These are phyloP conservation scores for Andrena flavipes DNA, from an alignment of 2,888 invertebrate genomes.

Conservation along the genomic window DNA sequence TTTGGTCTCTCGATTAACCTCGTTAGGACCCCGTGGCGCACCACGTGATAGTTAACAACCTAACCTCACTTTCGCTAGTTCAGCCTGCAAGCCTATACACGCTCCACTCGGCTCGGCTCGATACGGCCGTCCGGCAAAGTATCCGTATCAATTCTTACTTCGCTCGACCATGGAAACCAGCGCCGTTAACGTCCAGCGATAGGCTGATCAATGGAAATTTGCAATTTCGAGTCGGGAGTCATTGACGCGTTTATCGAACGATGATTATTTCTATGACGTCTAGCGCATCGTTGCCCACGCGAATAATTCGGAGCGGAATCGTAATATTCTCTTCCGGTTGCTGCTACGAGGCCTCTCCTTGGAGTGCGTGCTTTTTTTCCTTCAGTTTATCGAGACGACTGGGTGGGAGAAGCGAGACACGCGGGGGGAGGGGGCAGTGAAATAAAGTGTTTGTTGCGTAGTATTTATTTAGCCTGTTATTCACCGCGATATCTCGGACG, in stretches of 20 bases:
- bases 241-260: slow-evolving; percentile 3
- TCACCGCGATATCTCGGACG: slow-evolving; percentile 21
- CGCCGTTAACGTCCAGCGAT: slow-evolving; percentile 48
- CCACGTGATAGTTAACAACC: slow-evolving; percentile 80
- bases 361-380: not conserved
- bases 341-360: not conserved
- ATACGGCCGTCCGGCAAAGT: slow-evolving; percentile 38
- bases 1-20: slow-evolving; percentile 82
- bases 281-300: not conserved
- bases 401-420: not conserved
- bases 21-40: slow-evolving; percentile 81
- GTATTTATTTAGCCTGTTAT: slow-evolving; percentile 35
- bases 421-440: not conserved
- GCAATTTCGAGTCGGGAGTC: slow-evolving; percentile 3
- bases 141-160: slow-evolving; percentile 56
- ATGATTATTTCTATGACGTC: not conserved
- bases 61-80: slow-evolving; percentile 76
- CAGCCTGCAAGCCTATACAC: slow-evolving; percentile 49
- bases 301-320: not conserved
- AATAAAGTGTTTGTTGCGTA: slow-evolving; percentile 20
- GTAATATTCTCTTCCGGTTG: not conserved
- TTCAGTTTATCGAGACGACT: not conserved
- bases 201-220: slow-evolving; percentile 18
- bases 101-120: slow-evolving; percentile 51
- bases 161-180: slow-evolving; percentile 44